phyloP scores from a whole-genome alignment of 2,888 invertebrate species.

The Nomada fucata region DNA sequence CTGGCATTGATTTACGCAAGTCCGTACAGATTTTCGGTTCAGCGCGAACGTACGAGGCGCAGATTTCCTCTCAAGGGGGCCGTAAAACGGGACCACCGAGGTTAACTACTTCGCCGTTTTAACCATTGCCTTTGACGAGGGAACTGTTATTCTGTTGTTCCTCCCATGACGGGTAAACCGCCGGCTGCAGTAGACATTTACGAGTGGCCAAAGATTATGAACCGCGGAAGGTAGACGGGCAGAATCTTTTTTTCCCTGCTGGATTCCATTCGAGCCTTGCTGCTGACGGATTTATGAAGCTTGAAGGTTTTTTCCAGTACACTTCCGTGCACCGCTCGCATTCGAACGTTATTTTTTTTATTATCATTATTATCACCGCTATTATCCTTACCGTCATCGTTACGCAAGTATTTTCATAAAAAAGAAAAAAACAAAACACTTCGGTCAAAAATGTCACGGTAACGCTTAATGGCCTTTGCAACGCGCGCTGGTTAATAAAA shows the following conservation, averaged over 20 bases:
- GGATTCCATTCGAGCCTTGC: no score
- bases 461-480: no score
- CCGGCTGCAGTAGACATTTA: conserved; percentile 16
- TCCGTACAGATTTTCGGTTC: conserved; percentile 19
- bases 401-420: no score
- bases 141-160: conserved; percentile 31
- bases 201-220: conserved; percentile 23
- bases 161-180: background rate
- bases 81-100: conserved; percentile 16
- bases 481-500: no score
- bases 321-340: background rate
- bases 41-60: conserved; percentile 13
- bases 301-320: background rate
- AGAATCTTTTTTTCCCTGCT: background rate
- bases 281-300: background rate
- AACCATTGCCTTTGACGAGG: conserved; percentile 6
- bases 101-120: conserved; percentile 14
- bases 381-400: no score
- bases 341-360: no score
- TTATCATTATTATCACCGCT: no score
- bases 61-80: conserved; percentile 16
- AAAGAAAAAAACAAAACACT: no score
- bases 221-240: background rate
- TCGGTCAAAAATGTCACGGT: no score
- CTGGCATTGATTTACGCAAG: conserved; percentile 45